phyloP scores from a whole-genome alignment of 2,797 vertebrate species.

The Fistularia commersonii region DNA sequence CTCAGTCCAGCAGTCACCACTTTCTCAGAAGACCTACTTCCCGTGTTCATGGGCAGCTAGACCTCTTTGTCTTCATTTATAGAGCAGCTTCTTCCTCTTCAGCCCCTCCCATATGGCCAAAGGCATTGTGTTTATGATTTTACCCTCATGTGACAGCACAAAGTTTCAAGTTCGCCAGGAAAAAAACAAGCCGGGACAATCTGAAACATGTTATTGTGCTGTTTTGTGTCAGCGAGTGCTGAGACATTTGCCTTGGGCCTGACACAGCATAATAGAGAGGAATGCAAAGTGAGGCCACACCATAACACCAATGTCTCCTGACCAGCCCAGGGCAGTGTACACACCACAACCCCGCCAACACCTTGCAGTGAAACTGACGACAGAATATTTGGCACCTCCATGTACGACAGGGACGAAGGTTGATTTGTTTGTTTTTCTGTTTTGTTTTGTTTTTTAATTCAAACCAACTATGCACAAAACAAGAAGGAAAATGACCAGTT shows the following conservation, averaged over 20 bases:
- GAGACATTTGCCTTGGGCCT: constrained; percentile 42
- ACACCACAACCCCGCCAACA: constrained; percentile 25
- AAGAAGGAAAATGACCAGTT: constrained; percentile 6
- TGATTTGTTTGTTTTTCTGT: constrained; percentile 1
- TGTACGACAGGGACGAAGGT: constrained; percentile 18
- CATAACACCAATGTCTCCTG: constrained; percentile 37
- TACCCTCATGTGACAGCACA: constrained; percentile 10
- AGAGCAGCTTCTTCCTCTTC: constrained; percentile 5
- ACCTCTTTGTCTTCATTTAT: constrained; percentile 21
- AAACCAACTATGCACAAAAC: constrained; percentile 14
- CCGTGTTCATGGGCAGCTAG: constrained; percentile 26
- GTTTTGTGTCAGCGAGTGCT: constrained; percentile 40
- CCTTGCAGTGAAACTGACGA: constrained; percentile 17
- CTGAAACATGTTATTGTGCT: constrained; percentile 31
- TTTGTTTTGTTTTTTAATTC: no score
- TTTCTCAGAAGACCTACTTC: constrained; percentile 40
- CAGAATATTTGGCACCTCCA: constrained; percentile 12
- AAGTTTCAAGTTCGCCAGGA: constrained; percentile 28
- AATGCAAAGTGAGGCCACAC: constrained; percentile 48
- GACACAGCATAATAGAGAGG: constrained; percentile 38
- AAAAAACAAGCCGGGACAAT: constrained; percentile 24
- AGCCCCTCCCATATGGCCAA: constrained; percentile 8
- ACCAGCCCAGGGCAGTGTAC: constrained; percentile 16
- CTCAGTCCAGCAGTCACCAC: constrained; percentile 22
- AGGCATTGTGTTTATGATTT: constrained; percentile 18